Percentiles rank a stretch among this genome's conserved stretches.
Conservation (phyloP, 2,888 invertebrate genomes). For the Girardia tigrina region DNA sequence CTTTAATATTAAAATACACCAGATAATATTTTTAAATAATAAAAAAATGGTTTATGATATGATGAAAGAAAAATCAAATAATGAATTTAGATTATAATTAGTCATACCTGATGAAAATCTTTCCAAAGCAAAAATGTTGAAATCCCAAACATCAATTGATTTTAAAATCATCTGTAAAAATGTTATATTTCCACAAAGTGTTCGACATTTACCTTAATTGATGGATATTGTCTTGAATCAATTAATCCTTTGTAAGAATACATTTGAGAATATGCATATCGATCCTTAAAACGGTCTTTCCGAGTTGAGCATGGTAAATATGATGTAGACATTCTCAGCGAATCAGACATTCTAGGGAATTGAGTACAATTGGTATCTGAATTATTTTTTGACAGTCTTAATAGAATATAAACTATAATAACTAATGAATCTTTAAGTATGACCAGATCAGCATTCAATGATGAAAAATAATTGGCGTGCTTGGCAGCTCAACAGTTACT, state of each 20-base stretch:
- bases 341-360: slow-evolving; percentile 8
- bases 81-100: no score
- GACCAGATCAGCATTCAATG: no score
- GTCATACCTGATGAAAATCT: slow-evolving; percentile 45
- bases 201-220: background rate
- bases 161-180: slow-evolving; percentile 41
- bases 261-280: background rate
- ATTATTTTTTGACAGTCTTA: no score
- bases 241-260: background rate
- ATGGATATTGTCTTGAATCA: background rate
- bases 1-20: no score
- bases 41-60: no score
- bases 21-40: no score
- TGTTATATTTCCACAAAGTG: background rate
- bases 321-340: background rate
- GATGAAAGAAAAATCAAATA: no score
- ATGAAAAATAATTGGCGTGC: no score
- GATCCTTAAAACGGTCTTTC: background rate
- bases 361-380: background rate
- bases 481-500: no score
- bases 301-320: background rate
- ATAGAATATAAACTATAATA: no score
- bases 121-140: slow-evolving; percentile 45
- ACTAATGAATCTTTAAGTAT: no score
- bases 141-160: slow-evolving; percentile 42